These are phyloP conservation scores for Sphenodon punctatus DNA, from an alignment of 2,797 vertebrate genomes.

Conservation along the genomic window DNA sequence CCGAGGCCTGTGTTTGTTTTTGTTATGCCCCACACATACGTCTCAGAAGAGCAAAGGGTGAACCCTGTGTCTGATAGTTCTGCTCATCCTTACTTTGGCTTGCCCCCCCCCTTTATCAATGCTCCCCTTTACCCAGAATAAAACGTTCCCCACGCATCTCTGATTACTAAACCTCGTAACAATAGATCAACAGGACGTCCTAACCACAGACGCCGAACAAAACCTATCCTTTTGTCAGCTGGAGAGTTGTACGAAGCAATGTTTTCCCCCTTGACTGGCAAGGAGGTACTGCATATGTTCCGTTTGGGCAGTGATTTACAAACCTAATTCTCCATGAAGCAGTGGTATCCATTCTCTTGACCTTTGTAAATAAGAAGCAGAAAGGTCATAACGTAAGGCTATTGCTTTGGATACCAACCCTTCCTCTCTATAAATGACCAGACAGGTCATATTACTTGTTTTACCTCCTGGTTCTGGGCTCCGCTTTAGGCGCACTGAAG, in stretches of 20 bases:
- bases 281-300: slow-evolving; percentile 27
- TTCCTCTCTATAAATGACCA: neutral
- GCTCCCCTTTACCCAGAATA: neutral
- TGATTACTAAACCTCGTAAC: slow-evolving; percentile 16
- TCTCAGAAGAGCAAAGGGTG: neutral
- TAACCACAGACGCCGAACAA: neutral
- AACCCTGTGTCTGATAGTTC: neutral
- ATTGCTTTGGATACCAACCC: slow-evolving; percentile 48
- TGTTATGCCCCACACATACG: slow-evolving; percentile 43
- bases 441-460: slow-evolving; percentile 51
- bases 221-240: neutral
- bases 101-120: neutral
- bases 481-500: slow-evolving; percentile 38
- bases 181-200: neutral
- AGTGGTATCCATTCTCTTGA: slow-evolving; percentile 57
- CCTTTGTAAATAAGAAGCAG: slow-evolving; percentile 62
- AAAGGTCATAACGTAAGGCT: slow-evolving; percentile 52
- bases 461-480: slow-evolving; percentile 42
- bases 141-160: neutral
- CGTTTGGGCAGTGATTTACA: slow-evolving; percentile 53
- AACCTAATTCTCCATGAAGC: slow-evolving; percentile 52
- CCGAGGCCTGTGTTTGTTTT: slow-evolving; percentile 24
- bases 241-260: slow-evolving; percentile 1
- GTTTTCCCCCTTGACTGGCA: slow-evolving; percentile 10
- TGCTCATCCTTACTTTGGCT: neutral